Percentiles rank a stretch among this genome's conserved stretches.
Evolutionary conservation across 1,140 invertebrate species (phyloP).

Genomic region (Orius laevigatus): DNA sequence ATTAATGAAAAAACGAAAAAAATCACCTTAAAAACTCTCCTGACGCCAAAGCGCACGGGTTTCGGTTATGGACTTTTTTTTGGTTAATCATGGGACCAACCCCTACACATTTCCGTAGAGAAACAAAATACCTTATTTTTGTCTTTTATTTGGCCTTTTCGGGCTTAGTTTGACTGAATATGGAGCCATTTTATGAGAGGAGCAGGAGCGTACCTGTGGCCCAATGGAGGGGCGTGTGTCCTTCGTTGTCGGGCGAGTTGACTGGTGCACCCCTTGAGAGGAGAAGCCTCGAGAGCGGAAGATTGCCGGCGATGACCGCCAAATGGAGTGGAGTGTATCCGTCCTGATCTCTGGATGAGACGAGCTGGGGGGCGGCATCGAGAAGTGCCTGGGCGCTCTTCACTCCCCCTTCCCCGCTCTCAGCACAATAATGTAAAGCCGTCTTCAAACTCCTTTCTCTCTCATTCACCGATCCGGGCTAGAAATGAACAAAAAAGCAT

Average conservation of each 20-base stretch:
- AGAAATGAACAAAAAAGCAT: constrained; percentile 18
- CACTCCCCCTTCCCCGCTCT: constrained; percentile 42
- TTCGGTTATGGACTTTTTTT: no score
- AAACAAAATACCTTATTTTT: no score
- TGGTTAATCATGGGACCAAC: no score
- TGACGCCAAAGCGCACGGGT: no score
- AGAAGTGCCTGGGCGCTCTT: constrained; percentile 53
- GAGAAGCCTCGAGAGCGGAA: constrained; percentile 61
- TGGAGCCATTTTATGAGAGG: no score
- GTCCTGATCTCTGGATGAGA: constrained; percentile 73
- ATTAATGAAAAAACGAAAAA: no score
- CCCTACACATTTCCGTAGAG: no score
- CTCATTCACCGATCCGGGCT: constrained; percentile 43
- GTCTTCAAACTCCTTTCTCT: constrained; percentile 70
- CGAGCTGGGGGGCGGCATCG: constrained; percentile 55
- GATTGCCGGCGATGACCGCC: constrained; percentile 80
- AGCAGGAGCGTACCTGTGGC: constrained; percentile 67
- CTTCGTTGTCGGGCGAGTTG: constrained; percentile 76
- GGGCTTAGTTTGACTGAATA: no score
- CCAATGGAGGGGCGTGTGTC: constrained; percentile 95
- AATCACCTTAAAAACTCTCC: no score
- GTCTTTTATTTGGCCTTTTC: no score
- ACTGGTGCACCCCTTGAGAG: constrained; percentile 71
- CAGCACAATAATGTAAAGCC: constrained; percentile 79
- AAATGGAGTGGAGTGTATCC: constrained; percentile 87